A percentile compares a stretch with the other conserved stretches of the same genome.
These are phyloP conservation scores for Phoeniculus purpureus DNA, from an alignment of 2,797 vertebrate genomes.

Conservation along the genomic window DNA sequence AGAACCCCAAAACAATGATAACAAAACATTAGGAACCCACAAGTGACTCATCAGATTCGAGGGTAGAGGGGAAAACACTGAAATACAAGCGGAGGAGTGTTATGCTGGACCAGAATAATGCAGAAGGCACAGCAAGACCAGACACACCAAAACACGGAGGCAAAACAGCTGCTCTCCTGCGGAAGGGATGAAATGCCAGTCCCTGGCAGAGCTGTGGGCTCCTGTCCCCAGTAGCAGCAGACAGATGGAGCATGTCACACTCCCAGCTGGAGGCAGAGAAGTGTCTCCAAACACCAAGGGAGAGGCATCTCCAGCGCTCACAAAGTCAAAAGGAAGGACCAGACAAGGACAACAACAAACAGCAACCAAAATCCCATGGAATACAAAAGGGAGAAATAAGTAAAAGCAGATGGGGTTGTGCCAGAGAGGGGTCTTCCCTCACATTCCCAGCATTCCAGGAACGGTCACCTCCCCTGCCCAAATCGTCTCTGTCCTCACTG, in stretches of 20 bases:
- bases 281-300: not conserved
- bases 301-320: not conserved
- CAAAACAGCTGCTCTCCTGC: not conserved
- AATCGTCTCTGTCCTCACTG: conserved; percentile 12
- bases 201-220: not conserved
- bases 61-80: not conserved
- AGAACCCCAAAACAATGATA: not conserved
- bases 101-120: not conserved
- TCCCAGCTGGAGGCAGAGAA: conserved; percentile 15
- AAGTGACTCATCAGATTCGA: not conserved
- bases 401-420: conserved; percentile 62
- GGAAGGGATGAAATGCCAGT: not conserved
- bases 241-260: not conserved
- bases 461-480: conserved; percentile 37
- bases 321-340: conserved; percentile 30
- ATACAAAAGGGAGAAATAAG: conserved; percentile 60
- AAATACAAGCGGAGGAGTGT: not conserved
- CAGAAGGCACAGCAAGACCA: not conserved
- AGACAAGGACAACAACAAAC: conserved; percentile 20
- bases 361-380: not conserved
- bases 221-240: not conserved
- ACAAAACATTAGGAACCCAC: not conserved
- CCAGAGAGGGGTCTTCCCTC: conserved; percentile 44
- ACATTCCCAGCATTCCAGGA: not conserved
- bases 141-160: not conserved